These are phyloP conservation scores for Nycteola revayana DNA, from an alignment of 2,888 invertebrate species.

Conservation along the genomic window DNA sequence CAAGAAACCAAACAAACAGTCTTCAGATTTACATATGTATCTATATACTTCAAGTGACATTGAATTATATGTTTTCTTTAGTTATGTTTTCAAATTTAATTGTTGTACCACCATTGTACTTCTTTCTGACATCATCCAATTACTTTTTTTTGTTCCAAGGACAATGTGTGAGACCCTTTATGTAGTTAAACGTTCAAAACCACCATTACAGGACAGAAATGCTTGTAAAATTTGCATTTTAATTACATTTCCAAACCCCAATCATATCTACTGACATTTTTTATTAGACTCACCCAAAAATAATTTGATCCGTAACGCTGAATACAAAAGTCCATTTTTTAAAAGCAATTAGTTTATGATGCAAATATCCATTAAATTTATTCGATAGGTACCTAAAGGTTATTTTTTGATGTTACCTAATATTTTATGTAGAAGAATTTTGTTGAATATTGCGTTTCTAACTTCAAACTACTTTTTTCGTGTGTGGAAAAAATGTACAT, in stretches of 20 bases:
- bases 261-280: slow-evolving; percentile 34
- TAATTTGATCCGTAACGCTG: slow-evolving; percentile 9
- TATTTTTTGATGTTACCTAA: no score
- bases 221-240: slow-evolving; percentile 41
- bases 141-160: neutral
- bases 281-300: slow-evolving; percentile 7
- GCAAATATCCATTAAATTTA: slow-evolving; percentile 1
- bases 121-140: no score
- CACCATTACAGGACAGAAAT: slow-evolving; percentile 1
- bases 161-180: slow-evolving; percentile 3
- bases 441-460: no score
- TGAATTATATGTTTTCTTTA: no score
- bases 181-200: slow-evolving; percentile 15
- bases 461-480: no score
- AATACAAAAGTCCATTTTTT: slow-evolving; percentile 3
- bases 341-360: neutral
- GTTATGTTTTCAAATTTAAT: no score
- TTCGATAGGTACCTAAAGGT: neutral
- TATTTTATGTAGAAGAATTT: no score
- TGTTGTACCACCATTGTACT: no score
- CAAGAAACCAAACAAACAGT: no score
- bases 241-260: slow-evolving; percentile 39
- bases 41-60: no score
- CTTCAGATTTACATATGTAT: no score
- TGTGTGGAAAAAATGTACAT: no score